Conservation (phyloP, 2,888 invertebrate species). For the Polydesmus complanatus region DNA sequence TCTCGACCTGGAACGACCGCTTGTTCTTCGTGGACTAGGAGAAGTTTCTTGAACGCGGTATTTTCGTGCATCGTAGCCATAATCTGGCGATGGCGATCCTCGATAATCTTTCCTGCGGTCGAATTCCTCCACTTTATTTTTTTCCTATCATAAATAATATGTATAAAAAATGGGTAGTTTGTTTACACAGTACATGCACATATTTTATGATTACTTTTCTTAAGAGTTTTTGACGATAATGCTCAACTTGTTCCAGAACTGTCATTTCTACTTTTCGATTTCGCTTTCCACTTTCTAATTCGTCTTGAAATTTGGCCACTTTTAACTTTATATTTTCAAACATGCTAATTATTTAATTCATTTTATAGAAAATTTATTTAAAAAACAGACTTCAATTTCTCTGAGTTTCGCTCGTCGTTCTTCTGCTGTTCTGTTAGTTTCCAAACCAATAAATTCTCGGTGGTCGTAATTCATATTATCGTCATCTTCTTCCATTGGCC, state of each 20-base stretch:
- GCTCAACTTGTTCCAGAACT: conserved; percentile 65
- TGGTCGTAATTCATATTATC: conserved; percentile 40
- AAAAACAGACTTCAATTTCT: conserved; percentile 70
- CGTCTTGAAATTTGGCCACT: conserved; percentile 90
- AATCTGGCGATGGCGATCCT: conserved; percentile 13
- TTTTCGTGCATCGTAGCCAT: not conserved
- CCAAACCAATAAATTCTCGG: conserved; percentile 18
- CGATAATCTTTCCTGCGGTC: conserved; percentile 10
- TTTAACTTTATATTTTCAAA: conserved; percentile 50
- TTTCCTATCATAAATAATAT: conserved; percentile 3
- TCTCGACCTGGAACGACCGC: conserved; percentile 15
- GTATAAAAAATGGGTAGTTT: not conserved
- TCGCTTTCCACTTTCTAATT: conserved; percentile 72
- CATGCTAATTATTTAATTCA: no score
- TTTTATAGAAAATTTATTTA: no score
- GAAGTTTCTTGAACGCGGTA: conserved; percentile 12
- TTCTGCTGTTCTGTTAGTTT: conserved; percentile 21
- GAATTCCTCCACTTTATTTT: conserved; percentile 11
- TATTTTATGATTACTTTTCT: conserved; percentile 48
- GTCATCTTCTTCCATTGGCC: conserved; percentile 34
- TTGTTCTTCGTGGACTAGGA: conserved; percentile 15
- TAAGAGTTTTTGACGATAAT: conserved; percentile 75
- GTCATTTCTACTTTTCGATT: conserved; percentile 57
- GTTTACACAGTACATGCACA: not conserved
- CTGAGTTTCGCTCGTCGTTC: conserved; percentile 37